These are phyloP conservation scores for Aptenodytes forsteri DNA, from an alignment of 2,113 vertebrate genomes.

Conservation along the genomic window DNA sequence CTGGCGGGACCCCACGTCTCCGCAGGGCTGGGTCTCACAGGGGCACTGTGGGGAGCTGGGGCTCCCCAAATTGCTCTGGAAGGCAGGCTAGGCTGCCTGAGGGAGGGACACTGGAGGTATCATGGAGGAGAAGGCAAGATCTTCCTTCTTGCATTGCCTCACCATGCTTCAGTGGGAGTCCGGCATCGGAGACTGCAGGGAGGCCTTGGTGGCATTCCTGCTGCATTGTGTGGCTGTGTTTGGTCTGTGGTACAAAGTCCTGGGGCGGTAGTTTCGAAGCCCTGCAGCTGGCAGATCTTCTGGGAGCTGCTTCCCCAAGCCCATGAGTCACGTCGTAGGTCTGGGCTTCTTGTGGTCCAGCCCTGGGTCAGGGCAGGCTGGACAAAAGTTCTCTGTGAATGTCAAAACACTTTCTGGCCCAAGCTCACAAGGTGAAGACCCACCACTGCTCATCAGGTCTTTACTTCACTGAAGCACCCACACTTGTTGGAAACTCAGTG, in stretches of 20 bases:
- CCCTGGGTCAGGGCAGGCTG: neutral
- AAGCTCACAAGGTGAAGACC: neutral
- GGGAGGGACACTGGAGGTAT: neutral
- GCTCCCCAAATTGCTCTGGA: neutral
- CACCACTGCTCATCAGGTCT: neutral
- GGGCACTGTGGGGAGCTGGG: neutral
- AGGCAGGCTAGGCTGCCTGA: neutral
- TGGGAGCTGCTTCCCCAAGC: neutral
- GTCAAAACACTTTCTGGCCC: neutral
- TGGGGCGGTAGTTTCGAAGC: accelerated
- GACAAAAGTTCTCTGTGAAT: neutral
- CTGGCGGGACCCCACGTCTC: neutral
- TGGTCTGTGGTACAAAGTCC: neutral
- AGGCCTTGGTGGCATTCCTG: accelerated
- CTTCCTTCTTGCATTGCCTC: neutral
- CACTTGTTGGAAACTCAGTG: neutral
- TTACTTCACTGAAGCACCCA: neutral
- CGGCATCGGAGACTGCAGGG: neutral
- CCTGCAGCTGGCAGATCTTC: neutral
- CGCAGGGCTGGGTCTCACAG: neutral
- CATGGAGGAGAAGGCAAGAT: neutral
- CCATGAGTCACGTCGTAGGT: accelerated
- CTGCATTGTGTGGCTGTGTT: neutral
- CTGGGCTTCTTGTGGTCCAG: neutral
- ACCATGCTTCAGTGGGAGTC: neutral